phyloP scores from a whole-genome alignment of 2,113 vertebrate genomes.

The Perca fluviatilis region DNA sequence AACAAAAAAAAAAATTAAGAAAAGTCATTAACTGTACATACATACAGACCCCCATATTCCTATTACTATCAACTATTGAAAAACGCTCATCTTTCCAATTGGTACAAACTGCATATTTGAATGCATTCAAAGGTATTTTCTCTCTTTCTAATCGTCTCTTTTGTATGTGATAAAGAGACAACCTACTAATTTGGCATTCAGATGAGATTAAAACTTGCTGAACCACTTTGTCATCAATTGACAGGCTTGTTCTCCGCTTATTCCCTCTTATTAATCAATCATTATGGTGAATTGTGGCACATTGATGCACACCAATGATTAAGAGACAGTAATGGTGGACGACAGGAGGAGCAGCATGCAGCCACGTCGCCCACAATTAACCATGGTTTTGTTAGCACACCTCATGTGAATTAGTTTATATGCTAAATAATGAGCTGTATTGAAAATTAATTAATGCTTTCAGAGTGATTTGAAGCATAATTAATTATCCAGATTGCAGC shows the following conservation, averaged over 20 bases:
- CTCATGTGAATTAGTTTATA: constrained; percentile 61
- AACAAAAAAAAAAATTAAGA: background rate
- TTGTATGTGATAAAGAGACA: background rate
- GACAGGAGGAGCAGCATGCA: constrained; percentile 24
- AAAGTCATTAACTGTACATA: background rate
- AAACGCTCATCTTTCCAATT: background rate
- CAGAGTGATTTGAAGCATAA: constrained; percentile 45
- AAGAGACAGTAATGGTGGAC: constrained; percentile 10
- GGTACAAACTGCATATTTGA: background rate
- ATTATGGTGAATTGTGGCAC: constrained; percentile 38
- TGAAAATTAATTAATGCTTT: constrained; percentile 55
- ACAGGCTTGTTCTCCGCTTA: constrained; percentile 29
- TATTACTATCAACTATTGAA: too few species aligned
- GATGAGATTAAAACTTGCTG: constrained; percentile 26
- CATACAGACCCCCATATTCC: too few species aligned
- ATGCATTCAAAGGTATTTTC: background rate
- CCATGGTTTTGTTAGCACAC: constrained; percentile 42
- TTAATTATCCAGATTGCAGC: constrained; percentile 48
- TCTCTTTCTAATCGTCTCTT: background rate
- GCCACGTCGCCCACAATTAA: constrained; percentile 49
- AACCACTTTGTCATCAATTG: constrained; percentile 30
- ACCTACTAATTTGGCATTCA: constrained; percentile 47
- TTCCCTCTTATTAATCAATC: constrained; percentile 53
- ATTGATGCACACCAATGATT: constrained; percentile 27
- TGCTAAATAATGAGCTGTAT: constrained; percentile 64